These are phyloP conservation scores for Porites cylindrica DNA, from an alignment of 92 coral and sea anemone genomes.

Conservation along the genomic window DNA sequence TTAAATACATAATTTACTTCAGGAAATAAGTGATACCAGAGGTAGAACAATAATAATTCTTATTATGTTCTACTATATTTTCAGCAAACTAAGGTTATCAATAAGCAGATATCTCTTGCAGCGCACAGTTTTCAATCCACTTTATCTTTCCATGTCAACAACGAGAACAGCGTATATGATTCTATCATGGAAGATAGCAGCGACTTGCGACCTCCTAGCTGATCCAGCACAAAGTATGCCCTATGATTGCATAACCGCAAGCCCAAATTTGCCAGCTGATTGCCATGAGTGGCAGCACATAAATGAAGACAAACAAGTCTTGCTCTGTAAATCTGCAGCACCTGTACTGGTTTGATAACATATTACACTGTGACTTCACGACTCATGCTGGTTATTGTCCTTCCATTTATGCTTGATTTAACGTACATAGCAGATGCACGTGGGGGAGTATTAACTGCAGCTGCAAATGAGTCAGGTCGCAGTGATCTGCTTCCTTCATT, in stretches of 20 bases:
- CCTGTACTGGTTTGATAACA: not conserved
- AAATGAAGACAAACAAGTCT: not conserved
- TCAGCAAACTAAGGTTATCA: not conserved
- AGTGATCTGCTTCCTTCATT: slow-evolving; percentile 48
- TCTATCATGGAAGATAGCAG: not conserved
- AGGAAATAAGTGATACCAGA: not conserved
- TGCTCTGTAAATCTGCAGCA: not conserved
- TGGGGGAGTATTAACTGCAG: slow-evolving; percentile 74
- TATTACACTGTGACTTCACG: slow-evolving; percentile 74
- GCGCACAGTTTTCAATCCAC: not conserved
- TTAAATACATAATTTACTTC: not conserved
- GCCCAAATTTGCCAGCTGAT: not conserved
- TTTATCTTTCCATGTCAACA: not conserved
- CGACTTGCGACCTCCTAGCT: not conserved
- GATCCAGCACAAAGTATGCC: not conserved
- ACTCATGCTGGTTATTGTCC: slow-evolving; percentile 43
- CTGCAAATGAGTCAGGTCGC: slow-evolving; percentile 83
- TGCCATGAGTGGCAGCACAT: not conserved
- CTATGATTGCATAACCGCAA: not conserved
- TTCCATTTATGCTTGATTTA: slow-evolving; percentile 65
- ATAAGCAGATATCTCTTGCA: not conserved
- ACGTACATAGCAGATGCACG: slow-evolving; percentile 47
- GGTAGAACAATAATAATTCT: no score
- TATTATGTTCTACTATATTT: not conserved
- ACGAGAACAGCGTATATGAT: not conserved